Evolutionary conservation across 2,797 vertebrate species (phyloP).

Genomic region (Enteromius argenteus): DNA sequence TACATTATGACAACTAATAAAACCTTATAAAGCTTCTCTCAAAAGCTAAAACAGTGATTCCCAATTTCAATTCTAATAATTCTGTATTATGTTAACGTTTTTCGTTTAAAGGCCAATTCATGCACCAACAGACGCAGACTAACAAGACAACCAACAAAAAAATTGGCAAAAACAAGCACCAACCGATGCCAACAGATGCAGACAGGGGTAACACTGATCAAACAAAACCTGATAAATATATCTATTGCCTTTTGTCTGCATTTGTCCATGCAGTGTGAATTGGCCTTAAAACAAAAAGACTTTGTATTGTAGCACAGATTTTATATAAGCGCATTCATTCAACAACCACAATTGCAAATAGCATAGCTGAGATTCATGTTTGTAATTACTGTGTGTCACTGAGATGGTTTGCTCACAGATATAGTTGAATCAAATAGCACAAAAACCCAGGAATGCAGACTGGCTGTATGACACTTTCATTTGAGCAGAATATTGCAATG

Average conservation of each 20-base stretch:
- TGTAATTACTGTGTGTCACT: slow-evolving; percentile 4
- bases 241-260: background rate
- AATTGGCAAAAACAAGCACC: background rate
- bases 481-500: background rate
- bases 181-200: background rate
- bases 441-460: background rate
- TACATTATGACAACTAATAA: background rate
- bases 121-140: background rate
- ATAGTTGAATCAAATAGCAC: background rate
- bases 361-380: background rate
- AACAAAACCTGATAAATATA: background rate
- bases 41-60: background rate
- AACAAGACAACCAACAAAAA: background rate
- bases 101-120: background rate
- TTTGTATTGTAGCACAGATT: background rate
- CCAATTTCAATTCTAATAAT: background rate
- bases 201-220: background rate
- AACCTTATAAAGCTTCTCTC: background rate
- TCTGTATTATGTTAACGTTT: background rate
- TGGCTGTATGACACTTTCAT: background rate
- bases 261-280: background rate
- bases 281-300: background rate
- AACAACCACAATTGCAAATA: background rate
- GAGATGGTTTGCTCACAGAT: slow-evolving; percentile 6
- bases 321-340: background rate